Percentiles rank a stretch among this genome's conserved stretches.
Evolutionary conservation across 35 echinoderm and acorn worm species (phyloP).

Genomic region (Chiridota heheva): DNA sequence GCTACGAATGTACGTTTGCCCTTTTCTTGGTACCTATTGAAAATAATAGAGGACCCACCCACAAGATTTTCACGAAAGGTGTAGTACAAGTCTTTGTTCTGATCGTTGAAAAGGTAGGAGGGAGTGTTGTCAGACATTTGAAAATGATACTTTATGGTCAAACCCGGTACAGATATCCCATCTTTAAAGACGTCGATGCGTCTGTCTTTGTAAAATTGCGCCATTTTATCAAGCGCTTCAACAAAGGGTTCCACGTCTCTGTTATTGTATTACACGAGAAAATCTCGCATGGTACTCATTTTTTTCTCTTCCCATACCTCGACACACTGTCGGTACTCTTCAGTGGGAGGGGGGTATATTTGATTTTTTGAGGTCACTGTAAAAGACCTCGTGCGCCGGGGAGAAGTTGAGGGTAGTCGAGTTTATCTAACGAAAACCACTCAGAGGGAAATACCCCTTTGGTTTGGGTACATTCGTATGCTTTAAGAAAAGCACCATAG

Average conservation of each 20-base stretch:
- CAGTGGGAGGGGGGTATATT: constrained; percentile 2
- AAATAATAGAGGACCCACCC: constrained; percentile 43
- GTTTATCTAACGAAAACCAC: constrained; percentile 42
- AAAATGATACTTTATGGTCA: constrained; percentile 51
- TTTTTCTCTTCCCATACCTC: neutral
- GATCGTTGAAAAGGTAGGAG: constrained; percentile 18
- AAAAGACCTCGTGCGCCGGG: constrained; percentile 36
- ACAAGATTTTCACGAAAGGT: constrained; percentile 34
- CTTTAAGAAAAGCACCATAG: constrained; percentile 20
- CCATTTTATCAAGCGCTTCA: constrained; percentile 49
- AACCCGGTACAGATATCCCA: constrained; percentile 55
- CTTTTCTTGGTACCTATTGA: constrained; percentile 28
- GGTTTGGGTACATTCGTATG: constrained; percentile 3
- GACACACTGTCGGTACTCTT: neutral
- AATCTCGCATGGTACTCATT: constrained; percentile 16
- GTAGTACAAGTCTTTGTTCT: constrained; percentile 36
- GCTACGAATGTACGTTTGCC: constrained; percentile 22
- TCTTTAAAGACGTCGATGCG: constrained; percentile 48
- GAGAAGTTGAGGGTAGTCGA: constrained; percentile 22
- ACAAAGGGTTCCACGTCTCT: constrained; percentile 35
- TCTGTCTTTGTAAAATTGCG: constrained; percentile 25
- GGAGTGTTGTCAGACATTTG: neutral
- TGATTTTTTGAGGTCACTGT: constrained; percentile 13
- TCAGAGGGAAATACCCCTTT: constrained; percentile 42
- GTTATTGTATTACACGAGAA: constrained; percentile 48